Percentiles rank a stretch among this genome's conserved stretches.
Evolutionary conservation across 1,140 invertebrate genomes (phyloP).

Genomic region (fruit fly (Drosophila melanogaster)): DNA sequence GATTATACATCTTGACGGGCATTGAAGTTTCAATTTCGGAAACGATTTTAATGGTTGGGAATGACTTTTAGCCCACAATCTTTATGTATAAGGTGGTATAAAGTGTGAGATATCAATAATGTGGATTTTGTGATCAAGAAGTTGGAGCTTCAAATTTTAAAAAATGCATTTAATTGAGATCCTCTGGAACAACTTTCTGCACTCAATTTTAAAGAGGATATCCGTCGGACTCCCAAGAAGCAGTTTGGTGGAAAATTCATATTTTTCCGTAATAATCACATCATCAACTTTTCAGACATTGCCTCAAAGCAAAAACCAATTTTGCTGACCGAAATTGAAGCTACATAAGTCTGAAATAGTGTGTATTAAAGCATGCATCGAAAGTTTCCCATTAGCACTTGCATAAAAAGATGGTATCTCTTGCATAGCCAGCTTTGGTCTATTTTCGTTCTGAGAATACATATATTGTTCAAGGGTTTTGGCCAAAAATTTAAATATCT

Average conservation of each 20-base stretch:
- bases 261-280: constrained; percentile 32
- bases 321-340: constrained; percentile 18
- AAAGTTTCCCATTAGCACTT: constrained; percentile 69
- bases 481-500: constrained; percentile 34
- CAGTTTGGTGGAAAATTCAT: constrained; percentile 46
- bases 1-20: constrained; percentile 28
- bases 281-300: constrained; percentile 32
- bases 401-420: constrained; percentile 32
- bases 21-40: constrained; percentile 28
- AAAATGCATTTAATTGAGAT: too few relatives aligned
- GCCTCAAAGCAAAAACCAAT: constrained; percentile 36
- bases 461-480: not conserved
- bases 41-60: not conserved
- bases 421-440: not conserved
- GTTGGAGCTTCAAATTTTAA: too few relatives aligned
- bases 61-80: not conserved
- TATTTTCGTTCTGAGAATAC: not conserved
- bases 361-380: constrained; percentile 19
- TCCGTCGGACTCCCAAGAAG: not conserved
- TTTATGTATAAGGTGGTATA: not conserved
- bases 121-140: too few relatives aligned
- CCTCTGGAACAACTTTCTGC: not conserved
- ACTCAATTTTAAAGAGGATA: not conserved
- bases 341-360: not conserved
- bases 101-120: not conserved